Percentiles rank a stretch among this genome's conserved stretches.
Evolutionary conservation across 37 sponge, comb jelly and placozoan species (phyloP).

Genomic region (Mnemiopsis leidyi): DNA sequence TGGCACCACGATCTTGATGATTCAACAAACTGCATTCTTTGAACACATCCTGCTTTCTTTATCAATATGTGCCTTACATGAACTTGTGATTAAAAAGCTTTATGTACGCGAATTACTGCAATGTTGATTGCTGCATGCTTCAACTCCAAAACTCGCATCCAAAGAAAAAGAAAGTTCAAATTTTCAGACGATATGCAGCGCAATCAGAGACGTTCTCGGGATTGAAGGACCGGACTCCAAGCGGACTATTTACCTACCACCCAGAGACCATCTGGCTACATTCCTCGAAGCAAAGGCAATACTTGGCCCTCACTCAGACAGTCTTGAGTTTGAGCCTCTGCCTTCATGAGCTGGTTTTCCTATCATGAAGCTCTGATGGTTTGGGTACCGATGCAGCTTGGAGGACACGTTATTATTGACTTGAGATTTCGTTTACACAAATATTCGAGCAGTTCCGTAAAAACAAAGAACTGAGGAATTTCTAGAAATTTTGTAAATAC

Average conservation of each 20-base stretch:
- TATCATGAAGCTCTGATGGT: not conserved
- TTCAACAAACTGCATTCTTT: no score
- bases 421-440: not conserved
- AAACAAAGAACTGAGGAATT: not conserved
- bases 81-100: no score
- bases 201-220: constrained; percentile 74
- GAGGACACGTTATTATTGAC: no score
- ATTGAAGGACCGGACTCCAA: constrained; percentile 86
- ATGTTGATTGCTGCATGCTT: no score
- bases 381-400: no score
- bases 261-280: constrained; percentile 72
- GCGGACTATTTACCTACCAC: constrained; percentile 79
- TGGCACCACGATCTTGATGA: no score
- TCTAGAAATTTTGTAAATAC: not conserved
- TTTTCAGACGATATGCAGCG: constrained; percentile 70
- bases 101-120: no score
- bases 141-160: no score
- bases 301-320: constrained; percentile 70
- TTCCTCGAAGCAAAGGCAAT: constrained; percentile 81
- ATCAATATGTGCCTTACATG: no score
- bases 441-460: not conserved
- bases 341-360: not conserved
- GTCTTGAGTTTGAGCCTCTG: constrained; percentile 64
- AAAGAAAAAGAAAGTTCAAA: not conserved
- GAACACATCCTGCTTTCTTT: no score